A percentile compares a stretch with the other conserved stretches of the same genome.
These are phyloP conservation scores for Peromyscus attwateri DNA, from an alignment of 2,797 vertebrate species.

Conservation along the genomic window DNA sequence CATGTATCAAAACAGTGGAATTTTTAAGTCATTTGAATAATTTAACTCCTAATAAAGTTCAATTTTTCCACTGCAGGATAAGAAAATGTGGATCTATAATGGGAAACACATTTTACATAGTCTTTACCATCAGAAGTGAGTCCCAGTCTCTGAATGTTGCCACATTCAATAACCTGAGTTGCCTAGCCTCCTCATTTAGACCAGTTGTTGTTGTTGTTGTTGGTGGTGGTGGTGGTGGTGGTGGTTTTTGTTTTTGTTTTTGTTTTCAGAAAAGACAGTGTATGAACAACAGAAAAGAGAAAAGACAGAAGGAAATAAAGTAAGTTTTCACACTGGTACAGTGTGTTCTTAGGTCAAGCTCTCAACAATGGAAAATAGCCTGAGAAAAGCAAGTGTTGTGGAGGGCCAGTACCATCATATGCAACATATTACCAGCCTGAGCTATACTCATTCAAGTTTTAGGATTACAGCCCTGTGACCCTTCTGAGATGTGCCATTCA, in stretches of 20 bases:
- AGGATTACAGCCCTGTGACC: not conserved
- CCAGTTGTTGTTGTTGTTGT: not conserved
- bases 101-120: not conserved
- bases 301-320: not conserved
- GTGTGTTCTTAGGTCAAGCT: constrained; percentile 19
- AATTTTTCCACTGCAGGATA: not conserved
- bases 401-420: not conserved
- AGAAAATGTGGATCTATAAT: constrained; percentile 40
- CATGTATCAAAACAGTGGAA: not conserved
- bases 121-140: not conserved
- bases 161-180: constrained; percentile 38
- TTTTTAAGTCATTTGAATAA: constrained; percentile 52
- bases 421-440: not conserved
- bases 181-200: not conserved
- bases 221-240: too few species aligned
- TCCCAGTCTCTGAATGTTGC: constrained; percentile 9
- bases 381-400: not conserved
- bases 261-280: not conserved
- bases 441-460: constrained; percentile 19
- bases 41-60: not conserved
- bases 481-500: constrained; percentile 26
- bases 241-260: too few species aligned
- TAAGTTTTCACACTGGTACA: not conserved
- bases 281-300: constrained; percentile 31
- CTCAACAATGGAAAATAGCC: not conserved